Evolutionary conservation across 2,888 invertebrate species (phyloP).

Genomic region (Aphrophora alni): DNA sequence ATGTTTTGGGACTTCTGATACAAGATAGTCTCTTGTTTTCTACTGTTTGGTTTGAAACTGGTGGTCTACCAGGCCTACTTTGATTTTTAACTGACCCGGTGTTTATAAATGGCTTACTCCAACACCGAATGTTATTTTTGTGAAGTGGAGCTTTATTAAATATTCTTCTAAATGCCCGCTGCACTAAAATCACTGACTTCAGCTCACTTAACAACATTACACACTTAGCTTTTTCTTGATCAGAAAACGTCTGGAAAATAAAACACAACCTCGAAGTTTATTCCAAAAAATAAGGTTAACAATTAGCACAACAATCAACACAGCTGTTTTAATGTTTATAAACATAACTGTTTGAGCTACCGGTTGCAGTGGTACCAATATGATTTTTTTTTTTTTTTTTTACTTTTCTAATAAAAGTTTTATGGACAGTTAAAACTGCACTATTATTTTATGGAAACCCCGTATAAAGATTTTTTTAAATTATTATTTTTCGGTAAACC

Average conservation of each 20-base stretch:
- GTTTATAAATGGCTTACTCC: constrained; percentile 19
- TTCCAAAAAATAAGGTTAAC: constrained; percentile 2
- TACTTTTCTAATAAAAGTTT: constrained; percentile 19
- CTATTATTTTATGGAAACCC: constrained; percentile 16
- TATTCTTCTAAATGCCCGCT: constrained; percentile 17
- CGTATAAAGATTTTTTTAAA: too few species aligned
- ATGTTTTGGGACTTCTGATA: too few species aligned
- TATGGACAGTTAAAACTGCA: constrained; percentile 17
- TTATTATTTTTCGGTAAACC: too few species aligned
- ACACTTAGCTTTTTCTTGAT: constrained; percentile 32
- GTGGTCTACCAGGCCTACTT: too few species aligned
- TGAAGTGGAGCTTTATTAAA: too few species aligned
- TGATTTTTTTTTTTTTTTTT: constrained; percentile 2
- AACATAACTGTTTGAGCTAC: constrained; percentile 21
- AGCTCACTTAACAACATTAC: constrained; percentile 26
- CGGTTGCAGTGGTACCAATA: neutral
- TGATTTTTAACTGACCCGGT: constrained; percentile 28
- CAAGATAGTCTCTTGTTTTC: constrained; percentile 14
- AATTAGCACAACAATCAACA: constrained; percentile 24
- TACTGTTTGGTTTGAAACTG: too few species aligned
- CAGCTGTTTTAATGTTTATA: neutral
- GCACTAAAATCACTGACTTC: constrained; percentile 28
- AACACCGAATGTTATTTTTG: too few species aligned
- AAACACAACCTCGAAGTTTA: constrained; percentile 3
- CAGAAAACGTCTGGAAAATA: constrained; percentile 22